These are phyloP conservation scores for Ceramica pisi DNA, from an alignment of 2,888 invertebrate genomes.

Conservation along the genomic window DNA sequence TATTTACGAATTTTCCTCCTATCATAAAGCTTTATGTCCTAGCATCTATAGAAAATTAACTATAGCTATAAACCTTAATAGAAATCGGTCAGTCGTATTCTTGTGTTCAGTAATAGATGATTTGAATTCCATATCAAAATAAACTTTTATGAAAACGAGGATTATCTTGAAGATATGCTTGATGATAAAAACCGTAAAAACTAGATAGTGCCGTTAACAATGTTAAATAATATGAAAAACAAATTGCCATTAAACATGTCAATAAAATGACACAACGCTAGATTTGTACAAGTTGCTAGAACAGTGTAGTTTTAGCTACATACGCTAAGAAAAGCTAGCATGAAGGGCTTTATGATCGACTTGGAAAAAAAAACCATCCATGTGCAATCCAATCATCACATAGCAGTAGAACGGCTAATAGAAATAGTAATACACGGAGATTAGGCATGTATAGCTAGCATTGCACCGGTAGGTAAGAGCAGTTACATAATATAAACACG, in stretches of 20 bases:
- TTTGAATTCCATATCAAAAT: slow-evolving; percentile 42
- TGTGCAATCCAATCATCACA: slow-evolving; percentile 55
- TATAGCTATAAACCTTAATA: slow-evolving; percentile 42
- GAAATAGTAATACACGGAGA: slow-evolving; percentile 59
- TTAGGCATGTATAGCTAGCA: slow-evolving; percentile 54
- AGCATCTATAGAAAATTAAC: slow-evolving; percentile 51
- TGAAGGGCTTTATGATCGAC: background rate
- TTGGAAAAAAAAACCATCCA: slow-evolving; percentile 15
- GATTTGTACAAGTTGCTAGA: background rate
- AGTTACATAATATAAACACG: slow-evolving; percentile 83
- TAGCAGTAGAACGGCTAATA: slow-evolving; percentile 57
- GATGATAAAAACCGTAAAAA: background rate
- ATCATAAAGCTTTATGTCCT: slow-evolving; percentile 22
- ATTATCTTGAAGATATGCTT: slow-evolving; percentile 9
- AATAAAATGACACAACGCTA: background rate
- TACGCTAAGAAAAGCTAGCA: background rate
- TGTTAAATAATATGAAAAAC: slow-evolving; percentile 6
- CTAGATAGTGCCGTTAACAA: background rate
- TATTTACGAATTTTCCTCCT: slow-evolving; percentile 59
- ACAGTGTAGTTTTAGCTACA: background rate
- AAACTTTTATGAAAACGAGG: slow-evolving; percentile 26
- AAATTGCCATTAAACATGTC: background rate
- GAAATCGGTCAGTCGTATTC: slow-evolving; percentile 37
- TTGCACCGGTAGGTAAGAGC: slow-evolving; percentile 67
- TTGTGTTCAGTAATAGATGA: slow-evolving; percentile 22